Evolutionary conservation across 2,888 invertebrate species (phyloP).

Genomic region (Serrognathus titanus): DNA sequence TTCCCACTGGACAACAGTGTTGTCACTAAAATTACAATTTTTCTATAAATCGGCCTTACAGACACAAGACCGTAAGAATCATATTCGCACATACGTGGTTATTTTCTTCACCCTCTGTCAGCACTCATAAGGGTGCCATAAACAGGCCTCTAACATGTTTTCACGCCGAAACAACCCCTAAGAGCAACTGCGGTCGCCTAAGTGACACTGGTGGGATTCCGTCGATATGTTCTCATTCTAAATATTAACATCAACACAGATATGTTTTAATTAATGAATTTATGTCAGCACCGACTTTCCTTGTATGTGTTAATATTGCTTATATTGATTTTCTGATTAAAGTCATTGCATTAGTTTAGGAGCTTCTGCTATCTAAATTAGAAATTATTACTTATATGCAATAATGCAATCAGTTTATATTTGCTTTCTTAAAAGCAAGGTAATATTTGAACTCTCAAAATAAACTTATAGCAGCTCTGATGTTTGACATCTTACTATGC

Average conservation of each 20-base stretch:
- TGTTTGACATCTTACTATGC: no score
- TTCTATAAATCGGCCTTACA: not conserved
- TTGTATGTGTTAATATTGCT: no score
- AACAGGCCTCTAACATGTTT: conserved; percentile 19
- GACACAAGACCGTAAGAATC: not conserved
- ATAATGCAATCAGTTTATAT: no score
- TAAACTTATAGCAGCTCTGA: no score
- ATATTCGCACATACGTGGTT: conserved; percentile 9
- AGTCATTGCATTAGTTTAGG: no score
- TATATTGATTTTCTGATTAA: no score
- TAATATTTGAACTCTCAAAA: no score
- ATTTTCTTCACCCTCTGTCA: conserved; percentile 17
- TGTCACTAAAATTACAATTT: conserved; percentile 13
- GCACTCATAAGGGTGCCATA: conserved; percentile 18
- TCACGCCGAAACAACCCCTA: conserved; percentile 12
- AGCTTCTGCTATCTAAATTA: no score
- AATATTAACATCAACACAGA: conserved; percentile 19
- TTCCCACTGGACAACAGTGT: no score
- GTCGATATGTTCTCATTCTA: conserved; percentile 16
- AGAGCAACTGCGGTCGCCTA: not conserved
- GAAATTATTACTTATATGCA: no score
- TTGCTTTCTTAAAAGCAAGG: no score
- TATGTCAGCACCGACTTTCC: no score
- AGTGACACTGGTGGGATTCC: conserved; percentile 8
- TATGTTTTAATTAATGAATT: conserved; percentile 16